Evolutionary conservation across 2,113 vertebrate species (phyloP).

Genomic region (Dasyurus viverrinus): DNA sequence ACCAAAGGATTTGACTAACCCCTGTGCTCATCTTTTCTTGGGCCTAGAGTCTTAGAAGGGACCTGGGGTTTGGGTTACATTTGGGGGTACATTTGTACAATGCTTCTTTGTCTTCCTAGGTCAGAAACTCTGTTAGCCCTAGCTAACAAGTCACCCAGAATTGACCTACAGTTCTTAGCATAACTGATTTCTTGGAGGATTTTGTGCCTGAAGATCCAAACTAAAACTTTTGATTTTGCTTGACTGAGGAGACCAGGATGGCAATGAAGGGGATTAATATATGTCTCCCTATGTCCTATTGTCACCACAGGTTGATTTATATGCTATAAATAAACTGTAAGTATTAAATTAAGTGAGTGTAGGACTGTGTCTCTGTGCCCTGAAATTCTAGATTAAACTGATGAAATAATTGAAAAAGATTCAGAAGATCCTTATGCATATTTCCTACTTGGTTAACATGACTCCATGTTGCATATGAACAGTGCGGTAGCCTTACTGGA

Average conservation of each 20-base stretch:
- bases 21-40: neutral
- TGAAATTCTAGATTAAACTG: neutral
- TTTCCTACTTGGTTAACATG: constrained; percentile 17
- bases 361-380: neutral
- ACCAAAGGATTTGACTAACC: neutral
- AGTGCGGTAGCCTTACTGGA: constrained; percentile 44
- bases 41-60: neutral
- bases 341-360: neutral
- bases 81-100: neutral
- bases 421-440: neutral
- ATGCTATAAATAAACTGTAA: neutral
- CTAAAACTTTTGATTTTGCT: neutral
- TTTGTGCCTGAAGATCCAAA: neutral
- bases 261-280: neutral
- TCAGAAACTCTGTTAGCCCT: neutral
- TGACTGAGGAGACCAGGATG: neutral
- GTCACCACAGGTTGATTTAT: neutral
- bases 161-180: neutral
- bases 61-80: neutral
- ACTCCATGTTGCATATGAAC: constrained; percentile 39
- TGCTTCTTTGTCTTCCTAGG: neutral
- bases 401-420: neutral
- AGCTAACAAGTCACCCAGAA: neutral
- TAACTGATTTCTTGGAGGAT: neutral
- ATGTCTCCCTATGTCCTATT: neutral